phyloP scores from a whole-genome alignment of 2,797 vertebrate genomes.

The Tamandua tetradactyla region DNA sequence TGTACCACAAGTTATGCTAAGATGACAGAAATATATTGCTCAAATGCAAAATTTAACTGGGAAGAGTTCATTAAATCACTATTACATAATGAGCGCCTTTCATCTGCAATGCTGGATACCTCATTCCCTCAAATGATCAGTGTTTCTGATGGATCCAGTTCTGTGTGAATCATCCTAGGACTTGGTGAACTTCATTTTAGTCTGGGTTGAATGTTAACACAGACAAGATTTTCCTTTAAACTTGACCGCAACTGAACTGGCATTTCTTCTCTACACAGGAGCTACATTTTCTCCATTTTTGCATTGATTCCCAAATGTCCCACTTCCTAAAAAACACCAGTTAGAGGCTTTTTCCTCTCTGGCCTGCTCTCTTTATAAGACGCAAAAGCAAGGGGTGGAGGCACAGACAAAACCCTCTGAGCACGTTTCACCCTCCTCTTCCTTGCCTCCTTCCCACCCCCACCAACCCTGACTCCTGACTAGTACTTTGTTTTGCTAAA shows the following conservation, averaged over 20 bases:
- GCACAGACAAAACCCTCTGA: background rate
- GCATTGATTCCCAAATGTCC: background rate
- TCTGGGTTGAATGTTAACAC: background rate
- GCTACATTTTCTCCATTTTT: background rate
- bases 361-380: background rate
- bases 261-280: background rate
- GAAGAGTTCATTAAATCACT: background rate
- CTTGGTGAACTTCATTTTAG: background rate
- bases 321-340: too few relatives aligned
- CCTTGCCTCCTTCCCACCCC: too few relatives aligned
- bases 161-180: background rate
- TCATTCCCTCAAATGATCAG: background rate
- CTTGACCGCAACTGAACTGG: too few relatives aligned
- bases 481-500: too few relatives aligned
- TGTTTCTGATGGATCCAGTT: background rate
- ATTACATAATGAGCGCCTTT: background rate
- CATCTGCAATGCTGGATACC: background rate
- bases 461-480: too few relatives aligned
- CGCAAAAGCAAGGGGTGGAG: background rate
- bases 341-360: background rate
- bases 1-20: background rate
- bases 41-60: background rate
- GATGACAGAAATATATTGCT: background rate
- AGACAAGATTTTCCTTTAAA: background rate
- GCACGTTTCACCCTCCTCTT: background rate